Conservation (phyloP, 2,888 invertebrate species). For the Brenthis ino region DNA sequence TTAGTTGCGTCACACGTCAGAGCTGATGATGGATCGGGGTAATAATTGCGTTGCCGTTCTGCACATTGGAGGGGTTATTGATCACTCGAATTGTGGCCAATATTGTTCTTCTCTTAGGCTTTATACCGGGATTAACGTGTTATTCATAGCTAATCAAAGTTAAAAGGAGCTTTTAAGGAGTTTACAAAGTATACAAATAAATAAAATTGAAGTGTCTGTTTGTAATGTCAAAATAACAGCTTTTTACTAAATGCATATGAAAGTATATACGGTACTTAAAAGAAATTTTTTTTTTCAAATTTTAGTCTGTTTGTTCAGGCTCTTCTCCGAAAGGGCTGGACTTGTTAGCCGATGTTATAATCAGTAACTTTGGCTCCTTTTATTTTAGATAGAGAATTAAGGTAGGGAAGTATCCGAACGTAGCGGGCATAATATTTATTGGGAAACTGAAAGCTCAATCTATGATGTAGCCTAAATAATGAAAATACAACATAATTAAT, state of each 20-base stretch:
- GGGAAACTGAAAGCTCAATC: no score
- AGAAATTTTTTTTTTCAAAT: no score
- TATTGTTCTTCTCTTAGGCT: conserved; percentile 2
- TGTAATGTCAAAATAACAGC: not conserved
- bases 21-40: conserved; percentile 72
- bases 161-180: conserved; percentile 13
- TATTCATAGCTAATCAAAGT: not conserved
- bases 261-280: no score
- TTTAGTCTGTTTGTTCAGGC: no score
- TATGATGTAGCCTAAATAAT: no score
- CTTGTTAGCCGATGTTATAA: no score
- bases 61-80: conserved; percentile 9
- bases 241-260: not conserved
- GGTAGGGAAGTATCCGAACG: no score
- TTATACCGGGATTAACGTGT: not conserved
- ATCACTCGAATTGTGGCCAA: conserved; percentile 15
- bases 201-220: not conserved
- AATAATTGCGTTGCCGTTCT: conserved; percentile 66
- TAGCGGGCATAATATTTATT: no score
- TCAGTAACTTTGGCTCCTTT: no score
- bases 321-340: no score
- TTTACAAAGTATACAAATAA: not conserved
- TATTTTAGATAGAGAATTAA: no score
- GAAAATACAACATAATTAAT: no score
- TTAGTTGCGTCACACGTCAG: conserved; percentile 75